Conservation (phyloP, 2,797 vertebrate genomes). For the Tenualosa ilisha region DNA sequence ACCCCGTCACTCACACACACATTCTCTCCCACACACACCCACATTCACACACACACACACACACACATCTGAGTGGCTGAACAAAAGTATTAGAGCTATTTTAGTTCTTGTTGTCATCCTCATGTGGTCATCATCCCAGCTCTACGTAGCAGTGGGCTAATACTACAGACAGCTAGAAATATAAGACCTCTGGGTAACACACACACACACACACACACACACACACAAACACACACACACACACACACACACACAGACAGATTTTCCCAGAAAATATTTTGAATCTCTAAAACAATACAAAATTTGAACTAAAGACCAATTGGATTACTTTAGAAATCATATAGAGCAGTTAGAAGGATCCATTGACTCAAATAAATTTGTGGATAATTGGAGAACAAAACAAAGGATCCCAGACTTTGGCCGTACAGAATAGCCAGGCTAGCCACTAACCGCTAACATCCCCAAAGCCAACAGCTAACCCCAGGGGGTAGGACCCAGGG, state of each 20-base stretch:
- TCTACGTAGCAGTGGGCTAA: neutral
- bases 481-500: too few relatives aligned
- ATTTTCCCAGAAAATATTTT: too few relatives aligned
- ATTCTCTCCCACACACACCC: neutral
- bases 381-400: too few relatives aligned
- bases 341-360: too few relatives aligned
- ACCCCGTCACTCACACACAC: neutral
- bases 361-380: too few relatives aligned
- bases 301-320: too few relatives aligned
- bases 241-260: neutral
- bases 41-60: constrained; percentile 6
- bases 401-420: too few relatives aligned
- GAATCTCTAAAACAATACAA: too few relatives aligned
- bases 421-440: too few relatives aligned
- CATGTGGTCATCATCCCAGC: neutral
- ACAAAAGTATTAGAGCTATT: constrained; percentile 4
- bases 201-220: neutral
- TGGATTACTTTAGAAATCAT: too few relatives aligned
- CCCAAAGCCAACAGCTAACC: too few relatives aligned
- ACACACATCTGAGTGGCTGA: constrained; percentile 2
- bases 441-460: too few relatives aligned
- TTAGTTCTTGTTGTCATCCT: constrained; percentile 15
- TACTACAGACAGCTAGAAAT: neutral
- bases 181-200: neutral
- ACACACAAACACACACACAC: neutral